phyloP scores from a whole-genome alignment of 64 coral and sea anemone species.

The Actinia equina region DNA sequence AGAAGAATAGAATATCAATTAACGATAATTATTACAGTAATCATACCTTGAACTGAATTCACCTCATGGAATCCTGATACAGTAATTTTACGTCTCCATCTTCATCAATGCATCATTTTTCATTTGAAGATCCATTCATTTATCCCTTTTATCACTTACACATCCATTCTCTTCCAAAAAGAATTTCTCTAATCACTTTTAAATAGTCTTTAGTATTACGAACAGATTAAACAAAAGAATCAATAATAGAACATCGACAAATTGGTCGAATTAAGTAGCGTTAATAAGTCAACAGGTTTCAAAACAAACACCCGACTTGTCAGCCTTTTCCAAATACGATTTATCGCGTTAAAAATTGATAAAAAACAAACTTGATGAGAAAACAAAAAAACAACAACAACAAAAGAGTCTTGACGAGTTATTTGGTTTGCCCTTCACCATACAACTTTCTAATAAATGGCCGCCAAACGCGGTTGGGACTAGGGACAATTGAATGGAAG shows the following conservation, averaged over 20 bases:
- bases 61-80: not conserved
- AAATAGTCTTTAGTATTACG: not conserved
- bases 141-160: not conserved
- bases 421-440: too few species aligned
- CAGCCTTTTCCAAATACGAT: not conserved
- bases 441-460: too few species aligned
- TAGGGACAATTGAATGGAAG: too few species aligned
- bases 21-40: not conserved
- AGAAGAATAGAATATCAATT: not conserved
- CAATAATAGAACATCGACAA: not conserved
- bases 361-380: too few species aligned
- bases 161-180: not conserved
- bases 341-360: not conserved
- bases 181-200: not conserved
- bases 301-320: not conserved
- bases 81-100: not conserved
- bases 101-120: not conserved
- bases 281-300: not conserved
- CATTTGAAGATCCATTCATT: too few species aligned
- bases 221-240: not conserved
- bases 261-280: not conserved
- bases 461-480: too few species aligned
- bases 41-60: not conserved
- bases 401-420: too few species aligned
- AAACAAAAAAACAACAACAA: too few species aligned